phyloP scores from a whole-genome alignment of 2,888 invertebrate genomes.

The Buathra laborator region DNA sequence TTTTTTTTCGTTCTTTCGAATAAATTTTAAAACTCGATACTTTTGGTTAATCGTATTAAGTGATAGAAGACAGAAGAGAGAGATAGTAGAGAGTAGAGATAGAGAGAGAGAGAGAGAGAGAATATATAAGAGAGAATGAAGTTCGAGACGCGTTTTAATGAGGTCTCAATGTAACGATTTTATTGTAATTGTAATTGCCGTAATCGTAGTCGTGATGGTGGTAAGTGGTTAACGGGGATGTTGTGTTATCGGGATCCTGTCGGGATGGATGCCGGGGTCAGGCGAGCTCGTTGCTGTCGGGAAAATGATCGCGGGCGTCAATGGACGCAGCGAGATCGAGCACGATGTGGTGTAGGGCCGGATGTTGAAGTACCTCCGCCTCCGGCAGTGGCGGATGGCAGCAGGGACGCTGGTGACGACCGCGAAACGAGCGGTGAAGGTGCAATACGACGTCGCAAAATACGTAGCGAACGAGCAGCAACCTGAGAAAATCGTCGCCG shows the following conservation, averaged over 20 bases:
- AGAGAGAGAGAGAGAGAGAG: slow-evolving; percentile 61
- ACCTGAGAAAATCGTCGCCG: slow-evolving; percentile 97
- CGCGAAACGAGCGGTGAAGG: slow-evolving; percentile 94
- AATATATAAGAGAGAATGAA: slow-evolving; percentile 70
- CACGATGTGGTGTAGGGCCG: slow-evolving; percentile 91
- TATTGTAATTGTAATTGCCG: slow-evolving; percentile 84
- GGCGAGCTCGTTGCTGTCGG: slow-evolving; percentile 88
- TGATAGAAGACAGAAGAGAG: slow-evolving; percentile 51
- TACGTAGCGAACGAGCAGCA: slow-evolving; percentile 94
- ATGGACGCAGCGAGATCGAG: slow-evolving; percentile 94
- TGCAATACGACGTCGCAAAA: slow-evolving; percentile 97
- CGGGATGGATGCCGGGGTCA: slow-evolving; percentile 87
- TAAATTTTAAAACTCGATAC: slow-evolving; percentile 1
- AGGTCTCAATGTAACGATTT: slow-evolving; percentile 84
- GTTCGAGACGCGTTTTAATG: slow-evolving; percentile 80
- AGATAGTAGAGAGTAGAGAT: slow-evolving; percentile 24
- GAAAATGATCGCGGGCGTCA: slow-evolving; percentile 92
- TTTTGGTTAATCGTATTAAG: slow-evolving; percentile 6
- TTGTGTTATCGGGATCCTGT: slow-evolving; percentile 78
- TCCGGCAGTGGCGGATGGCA: slow-evolving; percentile 95
- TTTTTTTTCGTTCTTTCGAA: slow-evolving; percentile 19
- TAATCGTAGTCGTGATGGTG: slow-evolving; percentile 84
- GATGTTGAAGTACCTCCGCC: slow-evolving; percentile 94
- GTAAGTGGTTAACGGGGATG: slow-evolving; percentile 81
- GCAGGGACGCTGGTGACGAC: slow-evolving; percentile 94